Base-by-base conservation (phyloP, 2,113 vertebrate genomes). In the Tichodroma muraria region DNA sequence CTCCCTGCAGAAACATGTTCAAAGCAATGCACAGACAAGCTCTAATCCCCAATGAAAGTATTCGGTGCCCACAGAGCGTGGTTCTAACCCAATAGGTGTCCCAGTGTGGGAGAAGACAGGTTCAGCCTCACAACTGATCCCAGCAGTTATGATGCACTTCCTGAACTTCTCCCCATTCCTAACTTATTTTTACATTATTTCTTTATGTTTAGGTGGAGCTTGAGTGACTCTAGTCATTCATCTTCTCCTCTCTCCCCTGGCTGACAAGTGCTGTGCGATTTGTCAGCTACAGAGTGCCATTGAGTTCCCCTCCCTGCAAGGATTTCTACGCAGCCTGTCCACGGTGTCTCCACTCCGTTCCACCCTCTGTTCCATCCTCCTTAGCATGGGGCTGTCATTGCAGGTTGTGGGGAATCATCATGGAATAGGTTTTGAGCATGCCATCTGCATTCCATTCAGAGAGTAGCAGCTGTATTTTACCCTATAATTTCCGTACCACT, bases 291-390 rank as follows among this genome's bases (percentile, higher is more conserved):
- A 31, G 44, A 50, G 17, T 22, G 38, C 17, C 37, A 14, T 4
- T 18, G 37, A 68, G 11, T 44, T 68, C 45, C 45, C 33, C 8
- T 52, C 33, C 21, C 33, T 37, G 37, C 45, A 44, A 44, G 47
- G 53, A 68, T 44, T 77, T 52, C 53, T 60, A 14, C 0, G 2
- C 21, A 77, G 27, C 44, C 14, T 52, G 53, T 11, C 21, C 17
- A 31, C 0, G 0, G 21, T 31, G 17, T 76, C 44, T 50, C 11
- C 21, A 8, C 17, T 59, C 31, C 0, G 0, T 47, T n/a, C 20
- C 42, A 65, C 30, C 30, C 19, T 24, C 30, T 42, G 31, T 76
- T 68, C 52, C 37, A 37, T 31, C 21, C 8, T 18, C 14, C 8
- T 52, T 52, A 59, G 53, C 50, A 85, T n/a, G 11, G 35, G 14